Evolutionary conservation across 2,888 invertebrate species (phyloP), one percentile per base, ranked within the genome.

Genomic region (Eristalis tenax): DNA sequence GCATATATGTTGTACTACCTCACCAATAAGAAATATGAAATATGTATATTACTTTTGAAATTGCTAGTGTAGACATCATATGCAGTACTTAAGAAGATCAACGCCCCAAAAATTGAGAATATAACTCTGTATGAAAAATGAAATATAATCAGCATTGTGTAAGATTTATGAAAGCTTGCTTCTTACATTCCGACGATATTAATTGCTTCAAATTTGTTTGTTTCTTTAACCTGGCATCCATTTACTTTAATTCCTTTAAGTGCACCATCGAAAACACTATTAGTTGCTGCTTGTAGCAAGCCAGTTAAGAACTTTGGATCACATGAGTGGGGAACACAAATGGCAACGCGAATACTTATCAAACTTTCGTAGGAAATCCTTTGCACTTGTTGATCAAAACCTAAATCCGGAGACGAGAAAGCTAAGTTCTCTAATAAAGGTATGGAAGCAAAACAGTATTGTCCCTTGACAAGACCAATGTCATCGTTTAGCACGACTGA

Each of bases 241-340:
- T 65, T 26, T 6, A 86, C 70, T 13, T 22, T 18, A 8, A 86
- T 63, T 63, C 64, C 61, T 4, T 68, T n/a, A 18, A 86, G 40
- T 0, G 66, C 57, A n/a, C 74, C 75, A 6, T 71, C 56, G 1
- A 83, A 75, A 22, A 22, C 10, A 22, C 59, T 65, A 15, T 26
- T 23, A 0, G 66, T 22, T 4, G 78, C 78, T 22, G 64, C 18
- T 66, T 71, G 78, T 56, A 86, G 75, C 0, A 86, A 32, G 11
- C 18, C 57, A n/a, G 73, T 79, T 1, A 86, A 40, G 22, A 75
- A 26, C 1, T 28, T 61, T 1, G 82, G 63, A 15, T 75, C 56
- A 23, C 86, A 86, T 6, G 61, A 50, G 57, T 86, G 82, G 0
- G 86, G 86, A 10, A 86, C 82, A 66, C 86, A 86, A 28, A 86